These are phyloP conservation scores for Bombus sibiricus DNA, from an alignment of 1,140 invertebrate species.

Conservation along the genomic window DNA sequence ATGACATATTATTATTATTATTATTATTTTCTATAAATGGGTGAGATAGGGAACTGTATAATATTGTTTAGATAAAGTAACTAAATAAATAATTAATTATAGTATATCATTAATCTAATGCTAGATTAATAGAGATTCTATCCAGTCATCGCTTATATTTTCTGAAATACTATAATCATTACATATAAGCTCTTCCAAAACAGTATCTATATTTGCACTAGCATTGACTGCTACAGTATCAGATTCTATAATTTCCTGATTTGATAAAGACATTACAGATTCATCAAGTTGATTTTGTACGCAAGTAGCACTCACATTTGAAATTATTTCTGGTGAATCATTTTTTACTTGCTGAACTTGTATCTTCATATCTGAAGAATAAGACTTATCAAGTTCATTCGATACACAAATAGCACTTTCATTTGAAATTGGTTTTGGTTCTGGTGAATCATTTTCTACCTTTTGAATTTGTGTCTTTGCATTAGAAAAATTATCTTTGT, in stretches of 20 bases:
- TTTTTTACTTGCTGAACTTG: not conserved
- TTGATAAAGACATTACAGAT: not conserved
- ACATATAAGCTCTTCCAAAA: conserved; percentile 31
- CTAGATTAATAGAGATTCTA: conserved; percentile 30
- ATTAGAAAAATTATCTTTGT: not conserved
- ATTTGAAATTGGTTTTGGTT: not conserved
- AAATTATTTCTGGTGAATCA: not conserved
- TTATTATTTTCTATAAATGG: not conserved
- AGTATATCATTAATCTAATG: not conserved
- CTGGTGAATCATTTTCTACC: not conserved
- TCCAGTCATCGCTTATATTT: conserved; percentile 42
- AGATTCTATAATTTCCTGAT: not conserved
- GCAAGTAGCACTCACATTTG: not conserved
- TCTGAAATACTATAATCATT: conserved; percentile 2
- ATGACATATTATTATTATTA: not conserved
- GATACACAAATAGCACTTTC: not conserved
- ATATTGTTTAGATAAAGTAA: not conserved
- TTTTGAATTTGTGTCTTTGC: not conserved
- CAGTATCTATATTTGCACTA: conserved; percentile 23
- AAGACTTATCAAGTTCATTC: not conserved
- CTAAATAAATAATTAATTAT: too few relatives aligned
- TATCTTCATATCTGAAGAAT: not conserved
- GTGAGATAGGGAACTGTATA: not conserved
- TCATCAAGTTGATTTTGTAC: not conserved
- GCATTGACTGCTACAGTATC: not conserved